Evolutionary conservation across 2,113 vertebrate genomes (phyloP), one percentile per base, ranked within the genome.

Genomic region (Turnix velox): DNA sequence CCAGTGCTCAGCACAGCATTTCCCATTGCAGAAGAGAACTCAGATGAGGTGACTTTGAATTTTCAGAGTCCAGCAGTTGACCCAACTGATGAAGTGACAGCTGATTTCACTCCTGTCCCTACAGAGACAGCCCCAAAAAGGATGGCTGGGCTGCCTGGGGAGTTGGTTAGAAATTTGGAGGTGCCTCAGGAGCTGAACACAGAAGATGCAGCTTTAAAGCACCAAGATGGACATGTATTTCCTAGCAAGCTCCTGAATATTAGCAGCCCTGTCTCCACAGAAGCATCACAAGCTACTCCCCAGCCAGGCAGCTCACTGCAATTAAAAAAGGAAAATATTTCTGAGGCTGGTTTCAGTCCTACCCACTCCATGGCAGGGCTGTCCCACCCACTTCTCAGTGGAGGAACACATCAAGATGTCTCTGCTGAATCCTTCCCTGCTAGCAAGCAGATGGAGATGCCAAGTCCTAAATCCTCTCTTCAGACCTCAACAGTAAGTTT

Each of bases 1-100:
- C 81, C 66, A 4, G 18, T 7, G 42, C 40, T 93, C 46, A 69
- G 80, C 1, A 1, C 54, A 45, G 66, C 14, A 17, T 23, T 57
- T 37, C n/a, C 92, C 14, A 0, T 18, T 43, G 18, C 52, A 9
- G 33, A 67, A 69, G 78, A n/a, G 0, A 6, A 2, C 77, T 40
- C 17, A 5, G 33, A 14, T 0, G n/a, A 54, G 25, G n/a, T 7
- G 15, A 71, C 37, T 20, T 7, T 31, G 4, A 28, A 3, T 8
- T 12, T 54, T 16, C 69, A 30, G 73, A 68, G 68, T 33, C 42
- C 85, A 11, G 79, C 78, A 58, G 74, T 27, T 8, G 81, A 69
- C 48, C 28, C 84, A 39, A 12, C 6, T 25, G 0, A 5, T 2
- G 85, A 12, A 23, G 10, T 1, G 0, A 1, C 46, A 57, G 25